Percentiles rank a stretch among this genome's conserved stretches.
Conservation (phyloP, 2,113 vertebrate genomes). For the Tenrec ecaudatus region DNA sequence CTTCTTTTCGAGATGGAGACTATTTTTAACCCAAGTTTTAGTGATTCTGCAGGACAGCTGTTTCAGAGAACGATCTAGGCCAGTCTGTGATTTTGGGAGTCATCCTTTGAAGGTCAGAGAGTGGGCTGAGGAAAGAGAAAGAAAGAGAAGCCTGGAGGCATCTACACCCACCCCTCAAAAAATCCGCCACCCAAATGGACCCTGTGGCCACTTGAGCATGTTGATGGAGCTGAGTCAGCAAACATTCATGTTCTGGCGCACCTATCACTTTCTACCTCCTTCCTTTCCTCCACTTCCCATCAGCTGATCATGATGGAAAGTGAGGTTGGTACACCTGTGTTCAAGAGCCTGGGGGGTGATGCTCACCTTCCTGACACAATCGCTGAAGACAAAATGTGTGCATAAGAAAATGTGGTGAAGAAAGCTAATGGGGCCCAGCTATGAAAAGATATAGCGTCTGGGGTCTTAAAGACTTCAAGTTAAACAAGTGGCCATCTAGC, state of each 20-base stretch:
- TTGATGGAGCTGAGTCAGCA: not conserved
- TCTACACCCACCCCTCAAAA: not conserved
- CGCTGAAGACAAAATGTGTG: too few relatives aligned
- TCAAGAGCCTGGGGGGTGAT: not conserved
- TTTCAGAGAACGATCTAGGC: constrained; percentile 75
- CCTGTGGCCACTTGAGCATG: not conserved
- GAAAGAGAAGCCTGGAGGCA: not conserved
- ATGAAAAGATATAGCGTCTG: too few relatives aligned
- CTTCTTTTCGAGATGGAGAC: constrained; percentile 54
- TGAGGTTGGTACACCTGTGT: not conserved
- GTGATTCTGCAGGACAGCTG: constrained; percentile 62
- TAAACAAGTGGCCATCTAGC: too few relatives aligned
- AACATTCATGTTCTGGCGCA: not conserved
- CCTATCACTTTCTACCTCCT: not conserved
- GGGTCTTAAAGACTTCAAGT: too few relatives aligned
- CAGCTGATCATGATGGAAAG: not conserved
- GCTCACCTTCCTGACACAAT: too few relatives aligned
- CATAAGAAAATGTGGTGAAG: too few relatives aligned
- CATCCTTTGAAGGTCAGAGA: constrained; percentile 63
- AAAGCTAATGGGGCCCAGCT: too few relatives aligned
- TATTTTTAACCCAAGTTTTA: constrained; percentile 69
- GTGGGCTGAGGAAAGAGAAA: constrained; percentile 67
- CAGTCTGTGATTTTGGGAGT: constrained; percentile 69
- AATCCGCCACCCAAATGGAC: not conserved
- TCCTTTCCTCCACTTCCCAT: not conserved